Evolutionary conservation across 2,888 invertebrate genomes (phyloP), one percentile per base, ranked within the genome.

Genomic region (Clivina fossor): DNA sequence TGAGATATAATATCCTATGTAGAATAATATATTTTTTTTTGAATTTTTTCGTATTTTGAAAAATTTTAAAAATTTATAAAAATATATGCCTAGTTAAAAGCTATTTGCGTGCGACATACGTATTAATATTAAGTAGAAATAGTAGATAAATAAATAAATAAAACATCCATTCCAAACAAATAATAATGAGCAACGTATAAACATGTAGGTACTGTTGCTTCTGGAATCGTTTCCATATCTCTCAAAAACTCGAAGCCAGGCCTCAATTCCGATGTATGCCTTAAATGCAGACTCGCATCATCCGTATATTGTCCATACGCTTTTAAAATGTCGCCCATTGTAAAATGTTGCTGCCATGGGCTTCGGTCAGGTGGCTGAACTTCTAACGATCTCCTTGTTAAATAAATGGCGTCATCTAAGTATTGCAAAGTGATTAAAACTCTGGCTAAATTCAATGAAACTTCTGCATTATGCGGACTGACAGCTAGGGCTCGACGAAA

Each of bases 291-390:
- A 30, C 87, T 82, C 30, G 93, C 92, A 74, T 93, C 92, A n/a
- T n/a, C n/a, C 77, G 90, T 85, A 75, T 90, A 89, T 69, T 91
- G 91, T 63, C 92, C 92, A 68, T 91, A 91, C 1, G 91, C 90
- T 76, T 91, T 92, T 69, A 92, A 89, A 71, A 93, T 93, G 75
- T 93, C 92, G 4, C 93, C 93, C 50, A 93, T 80, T 4, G 92
- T 92, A 71, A 92, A 90, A 76, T 93, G 91, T 73, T 93, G 93
- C 68, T 90, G 88, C 93, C 92, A 93, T 2, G 91, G 88, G 69
- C 87, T 89, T 68, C 89, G 86, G 68, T 90, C 90, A 0, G 88
- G 86, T 20, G 90, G 85, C 70, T 90, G 90, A 56, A 91, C 85
- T 67, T 90, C 90, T 32, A 93, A 78, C 9, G 92, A 92, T 48